Conservation (phyloP, 2,888 invertebrate species). For the Herminia tarsipennalis region DNA sequence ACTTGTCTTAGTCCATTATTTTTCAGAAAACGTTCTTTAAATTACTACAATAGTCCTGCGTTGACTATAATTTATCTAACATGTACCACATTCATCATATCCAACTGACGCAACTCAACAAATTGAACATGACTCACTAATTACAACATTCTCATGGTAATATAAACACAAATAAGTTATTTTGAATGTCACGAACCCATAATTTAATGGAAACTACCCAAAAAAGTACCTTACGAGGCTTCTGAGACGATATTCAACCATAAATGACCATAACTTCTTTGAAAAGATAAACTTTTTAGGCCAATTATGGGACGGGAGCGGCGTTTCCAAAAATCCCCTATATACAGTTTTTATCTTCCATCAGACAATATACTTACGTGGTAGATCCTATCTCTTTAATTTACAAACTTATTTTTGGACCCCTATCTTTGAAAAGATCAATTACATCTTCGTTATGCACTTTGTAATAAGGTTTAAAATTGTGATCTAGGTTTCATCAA, state of each 20-base stretch:
- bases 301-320: conserved; percentile 77
- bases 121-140: conserved; percentile 44
- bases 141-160: conserved; percentile 57
- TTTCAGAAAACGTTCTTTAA: too few species aligned
- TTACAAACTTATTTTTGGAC: conserved; percentile 44
- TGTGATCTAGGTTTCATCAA: neutral
- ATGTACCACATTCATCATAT: neutral
- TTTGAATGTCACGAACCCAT: conserved; percentile 63
- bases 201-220: conserved; percentile 57
- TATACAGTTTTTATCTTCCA: conserved; percentile 70
- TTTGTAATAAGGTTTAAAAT: conserved; percentile 3
- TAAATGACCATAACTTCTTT: conserved; percentile 78
- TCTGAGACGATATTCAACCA: conserved; percentile 63
- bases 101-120: conserved; percentile 17
- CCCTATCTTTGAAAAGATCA: neutral
- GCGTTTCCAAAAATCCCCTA: conserved; percentile 80
- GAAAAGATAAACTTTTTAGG: conserved; percentile 76
- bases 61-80: too few species aligned
- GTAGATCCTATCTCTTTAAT: conserved; percentile 66
- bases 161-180: conserved; percentile 50
- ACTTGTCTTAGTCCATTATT: too few species aligned
- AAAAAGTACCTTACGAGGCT: conserved; percentile 53
- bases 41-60: too few species aligned
- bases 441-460: neutral
- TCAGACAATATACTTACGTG: conserved; percentile 75